A percentile compares a stretch with the other conserved stretches of the same genome.
Conservation (phyloP, 2,797 vertebrate species). For the Lates japonicus region DNA sequence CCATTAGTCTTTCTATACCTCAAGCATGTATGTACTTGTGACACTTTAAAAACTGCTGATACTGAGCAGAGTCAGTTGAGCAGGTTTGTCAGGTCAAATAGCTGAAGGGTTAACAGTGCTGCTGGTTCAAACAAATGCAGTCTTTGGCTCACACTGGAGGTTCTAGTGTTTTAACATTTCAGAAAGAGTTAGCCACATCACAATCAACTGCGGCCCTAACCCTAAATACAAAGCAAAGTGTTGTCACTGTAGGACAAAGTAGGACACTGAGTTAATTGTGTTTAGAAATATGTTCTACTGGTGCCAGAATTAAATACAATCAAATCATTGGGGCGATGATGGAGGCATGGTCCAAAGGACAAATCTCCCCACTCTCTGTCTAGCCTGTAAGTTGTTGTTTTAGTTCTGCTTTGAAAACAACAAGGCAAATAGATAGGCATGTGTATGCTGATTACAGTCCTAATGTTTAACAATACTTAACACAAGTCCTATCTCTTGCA, state of each 20-base stretch:
- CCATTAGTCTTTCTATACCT: not conserved
- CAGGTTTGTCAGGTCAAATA: constrained; percentile 36
- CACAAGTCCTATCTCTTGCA: not conserved
- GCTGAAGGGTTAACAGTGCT: not conserved
- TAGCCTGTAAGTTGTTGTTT: not conserved
- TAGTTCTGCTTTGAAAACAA: not conserved
- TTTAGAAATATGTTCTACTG: not conserved
- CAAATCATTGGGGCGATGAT: not conserved
- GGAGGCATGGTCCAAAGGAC: not conserved
- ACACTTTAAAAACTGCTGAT: not conserved
- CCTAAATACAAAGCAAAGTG: not conserved
- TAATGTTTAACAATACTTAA: not conserved
- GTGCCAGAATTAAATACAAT: not conserved
- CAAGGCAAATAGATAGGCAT: not conserved
- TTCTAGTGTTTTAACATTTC: not conserved
- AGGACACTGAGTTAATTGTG: not conserved
- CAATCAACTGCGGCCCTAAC: not conserved
- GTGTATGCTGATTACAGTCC: not conserved
- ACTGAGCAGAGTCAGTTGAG: constrained; percentile 11
- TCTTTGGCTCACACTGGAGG: not conserved
- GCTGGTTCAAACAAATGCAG: not conserved
- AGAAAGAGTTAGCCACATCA: not conserved
- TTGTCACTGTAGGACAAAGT: not conserved
- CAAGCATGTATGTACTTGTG: not conserved
- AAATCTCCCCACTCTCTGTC: not conserved